These are phyloP conservation scores for Rhadinocentrus ornatus DNA, from an alignment of 2,797 vertebrate species.

Conservation along the genomic window DNA sequence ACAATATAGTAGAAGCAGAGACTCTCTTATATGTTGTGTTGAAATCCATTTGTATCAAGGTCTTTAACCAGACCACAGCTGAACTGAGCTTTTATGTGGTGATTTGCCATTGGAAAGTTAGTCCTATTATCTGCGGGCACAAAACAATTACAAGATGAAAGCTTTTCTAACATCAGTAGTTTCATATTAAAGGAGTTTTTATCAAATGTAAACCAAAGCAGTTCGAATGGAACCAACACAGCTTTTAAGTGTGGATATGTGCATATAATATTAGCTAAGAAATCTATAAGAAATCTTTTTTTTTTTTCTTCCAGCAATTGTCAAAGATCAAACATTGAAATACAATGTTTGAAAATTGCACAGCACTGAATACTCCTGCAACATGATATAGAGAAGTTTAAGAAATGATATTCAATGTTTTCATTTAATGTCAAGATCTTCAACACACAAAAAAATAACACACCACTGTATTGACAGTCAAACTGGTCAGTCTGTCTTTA, in stretches of 20 bases:
- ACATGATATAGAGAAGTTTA: background rate
- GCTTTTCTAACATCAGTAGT: background rate
- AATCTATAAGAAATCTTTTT: too few relatives aligned
- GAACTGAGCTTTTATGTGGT: background rate
- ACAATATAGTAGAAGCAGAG: conserved; percentile 29
- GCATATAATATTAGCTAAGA: background rate
- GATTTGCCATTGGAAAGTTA: background rate
- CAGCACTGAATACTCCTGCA: background rate
- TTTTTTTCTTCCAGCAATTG: background rate
- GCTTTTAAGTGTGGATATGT: background rate
- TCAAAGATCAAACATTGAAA: background rate
- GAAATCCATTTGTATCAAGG: background rate
- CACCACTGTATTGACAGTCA: background rate
- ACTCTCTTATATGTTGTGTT: background rate
- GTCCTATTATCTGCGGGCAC: conserved; percentile 9
- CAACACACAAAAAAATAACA: background rate
- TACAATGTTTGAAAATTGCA: background rate
- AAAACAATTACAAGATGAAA: background rate
- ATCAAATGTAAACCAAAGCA: conserved; percentile 1
- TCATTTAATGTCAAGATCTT: background rate
- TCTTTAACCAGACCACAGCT: conserved; percentile 26
- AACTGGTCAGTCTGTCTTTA: background rate
- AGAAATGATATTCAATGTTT: background rate
- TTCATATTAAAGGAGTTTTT: background rate
- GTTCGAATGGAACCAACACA: too few relatives aligned